These are phyloP conservation scores for Parazoanthus swiftii DNA, from an alignment of 92 coral and sea anemone genomes.

Conservation along the genomic window DNA sequence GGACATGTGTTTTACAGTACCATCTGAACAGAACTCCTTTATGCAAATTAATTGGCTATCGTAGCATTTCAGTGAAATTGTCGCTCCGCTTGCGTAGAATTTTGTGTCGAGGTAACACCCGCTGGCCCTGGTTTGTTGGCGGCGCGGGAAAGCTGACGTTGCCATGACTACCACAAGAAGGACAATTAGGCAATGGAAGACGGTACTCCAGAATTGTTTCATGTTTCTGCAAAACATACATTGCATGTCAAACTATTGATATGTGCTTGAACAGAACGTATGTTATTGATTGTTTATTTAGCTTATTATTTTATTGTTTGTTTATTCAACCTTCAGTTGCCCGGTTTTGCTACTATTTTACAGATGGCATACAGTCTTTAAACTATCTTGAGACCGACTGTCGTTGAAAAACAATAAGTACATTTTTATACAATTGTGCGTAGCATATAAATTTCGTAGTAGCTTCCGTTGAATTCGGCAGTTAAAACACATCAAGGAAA, in stretches of 20 bases:
- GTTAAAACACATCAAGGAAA: no score
- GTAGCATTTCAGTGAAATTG: slow-evolving; percentile 9
- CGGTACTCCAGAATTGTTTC: neutral
- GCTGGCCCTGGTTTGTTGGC: neutral
- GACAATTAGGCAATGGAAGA: neutral
- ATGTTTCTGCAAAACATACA: neutral
- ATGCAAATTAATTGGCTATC: neutral
- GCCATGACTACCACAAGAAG: neutral
- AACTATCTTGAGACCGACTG: no score
- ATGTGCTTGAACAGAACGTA: neutral
- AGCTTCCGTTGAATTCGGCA: neutral
- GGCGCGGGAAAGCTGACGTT: neutral
- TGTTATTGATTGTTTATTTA: no score
- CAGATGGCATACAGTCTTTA: neutral
- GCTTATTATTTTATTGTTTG: no score
- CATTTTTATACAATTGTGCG: no score
- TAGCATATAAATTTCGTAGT: neutral
- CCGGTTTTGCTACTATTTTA: neutral
- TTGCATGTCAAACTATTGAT: neutral
- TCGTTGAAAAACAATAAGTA: no score
- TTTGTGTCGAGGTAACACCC: neutral
- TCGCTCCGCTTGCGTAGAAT: neutral
- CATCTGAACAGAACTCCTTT: slow-evolving; percentile 21
- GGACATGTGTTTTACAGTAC: neutral
- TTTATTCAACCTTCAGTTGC: no score